Evolutionary conservation across 2,113 vertebrate species (phyloP), one percentile per base, ranked within the genome.

Genomic region (Gallinago media): DNA sequence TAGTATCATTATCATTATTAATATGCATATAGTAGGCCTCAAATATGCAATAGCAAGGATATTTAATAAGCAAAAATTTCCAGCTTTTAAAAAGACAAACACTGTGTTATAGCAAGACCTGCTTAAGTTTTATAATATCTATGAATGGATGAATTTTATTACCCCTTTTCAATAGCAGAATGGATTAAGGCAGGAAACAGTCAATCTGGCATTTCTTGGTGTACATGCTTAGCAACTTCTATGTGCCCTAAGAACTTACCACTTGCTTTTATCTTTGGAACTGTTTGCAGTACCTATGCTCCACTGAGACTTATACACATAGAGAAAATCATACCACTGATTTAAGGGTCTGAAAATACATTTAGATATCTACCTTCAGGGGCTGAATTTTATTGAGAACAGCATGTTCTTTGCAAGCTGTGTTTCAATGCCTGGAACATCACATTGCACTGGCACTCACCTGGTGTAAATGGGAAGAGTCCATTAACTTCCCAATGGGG

Each of bases 401-500:
- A 85, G 29, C 63, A 25, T 82, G 81, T 58, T 82, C 67, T 79
- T 92, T 79, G 58, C 89, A 88, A 88, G 93, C 71, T 94, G 74
- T 85, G 85, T 79, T 76, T 76, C 42, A 20, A 5, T 50, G 88
- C 81, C 71, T 59, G 44, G 92, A 67, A 88, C 71, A 36, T 62
- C 55, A 68, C 87, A 50, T 70, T 78, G 58, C 78, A 83, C 81
- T 77, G 67, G 55, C n/a, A 46, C 81, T 89, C 94, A 83, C 85
- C 62, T 89, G 89, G 71, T 47, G 38, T n/a, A 88, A 44, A 83
- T 62, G 77, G 88, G 85, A 92, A 93, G 89, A 78, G 40, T 50
- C 71, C 92, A 90, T 96, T 96, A 93, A 75, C 67, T 40, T 95
- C 93, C 85, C 89, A 27, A 4, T 23, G 12, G 93, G 93, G 78